Conservation (phyloP, 2,888 invertebrate genomes). For the Pteria penguin region DNA sequence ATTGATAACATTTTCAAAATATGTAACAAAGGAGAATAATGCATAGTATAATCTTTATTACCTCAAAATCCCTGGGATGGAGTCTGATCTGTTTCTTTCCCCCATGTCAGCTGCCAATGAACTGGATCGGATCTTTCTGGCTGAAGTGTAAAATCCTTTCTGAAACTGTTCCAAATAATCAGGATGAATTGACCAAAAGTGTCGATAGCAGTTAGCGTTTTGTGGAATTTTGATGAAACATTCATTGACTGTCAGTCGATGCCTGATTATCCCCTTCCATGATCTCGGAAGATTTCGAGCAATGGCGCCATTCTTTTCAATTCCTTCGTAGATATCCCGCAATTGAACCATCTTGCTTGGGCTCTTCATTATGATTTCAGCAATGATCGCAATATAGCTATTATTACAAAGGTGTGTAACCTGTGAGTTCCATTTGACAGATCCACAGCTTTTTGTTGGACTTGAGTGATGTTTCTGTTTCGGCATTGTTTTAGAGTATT, state of each 20-base stretch:
- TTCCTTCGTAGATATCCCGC: neutral
- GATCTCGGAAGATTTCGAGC: neutral
- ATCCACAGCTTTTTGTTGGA: too few relatives aligned
- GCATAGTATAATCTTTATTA: too few relatives aligned
- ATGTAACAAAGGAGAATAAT: too few relatives aligned
- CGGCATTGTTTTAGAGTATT: too few relatives aligned
- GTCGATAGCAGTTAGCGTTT: neutral
- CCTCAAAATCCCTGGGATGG: too few relatives aligned
- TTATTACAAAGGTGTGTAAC: neutral
- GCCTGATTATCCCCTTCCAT: neutral
- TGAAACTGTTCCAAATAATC: neutral
- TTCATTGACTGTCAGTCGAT: neutral
- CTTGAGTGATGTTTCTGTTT: too few relatives aligned
- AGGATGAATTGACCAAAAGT: neutral
- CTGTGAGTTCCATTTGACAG: too few relatives aligned
- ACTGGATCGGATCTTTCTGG: conserved; percentile 78
- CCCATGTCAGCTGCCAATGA: too few relatives aligned
- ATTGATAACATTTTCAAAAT: too few relatives aligned
- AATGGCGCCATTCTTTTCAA: neutral
- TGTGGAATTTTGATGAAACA: neutral
- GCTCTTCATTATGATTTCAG: neutral
- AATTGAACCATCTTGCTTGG: neutral
- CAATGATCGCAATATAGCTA: neutral
- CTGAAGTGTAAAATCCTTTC: neutral
- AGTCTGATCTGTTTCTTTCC: too few relatives aligned